Conservation (phyloP, 1,140 invertebrate species). For the Drosophila setifemur region DNA sequence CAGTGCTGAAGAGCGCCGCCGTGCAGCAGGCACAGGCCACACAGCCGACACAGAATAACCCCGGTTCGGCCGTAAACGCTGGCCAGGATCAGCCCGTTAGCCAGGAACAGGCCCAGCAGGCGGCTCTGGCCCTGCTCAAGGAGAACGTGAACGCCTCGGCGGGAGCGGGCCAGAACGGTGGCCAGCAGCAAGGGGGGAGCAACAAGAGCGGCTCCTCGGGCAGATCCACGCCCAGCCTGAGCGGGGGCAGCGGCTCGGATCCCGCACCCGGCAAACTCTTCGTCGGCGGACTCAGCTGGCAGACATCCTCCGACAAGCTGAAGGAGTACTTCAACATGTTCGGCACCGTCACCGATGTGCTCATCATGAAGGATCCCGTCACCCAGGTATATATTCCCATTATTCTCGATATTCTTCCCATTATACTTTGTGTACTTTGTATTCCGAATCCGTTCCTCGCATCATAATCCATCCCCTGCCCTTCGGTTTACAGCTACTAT, state of each 20-base stretch:
- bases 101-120: slow-evolving; percentile 75
- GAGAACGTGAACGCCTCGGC: slow-evolving; percentile 55
- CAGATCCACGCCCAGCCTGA: slow-evolving; percentile 87
- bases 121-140: slow-evolving; percentile 68
- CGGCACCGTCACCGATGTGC: slow-evolving; percentile 94
- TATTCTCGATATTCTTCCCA: not conserved
- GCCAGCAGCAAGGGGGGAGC: slow-evolving; percentile 28
- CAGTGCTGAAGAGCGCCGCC: slow-evolving; percentile 71
- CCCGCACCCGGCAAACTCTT: slow-evolving; percentile 94
- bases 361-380: slow-evolving; percentile 96
- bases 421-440: slow-evolving; percentile 1
- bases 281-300: slow-evolving; percentile 95
- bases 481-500: slow-evolving; percentile 56
- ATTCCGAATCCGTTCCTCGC: not conserved
- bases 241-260: slow-evolving; percentile 83
- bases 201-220: slow-evolving; percentile 85
- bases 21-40: slow-evolving; percentile 35
- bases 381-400: slow-evolving; percentile 88
- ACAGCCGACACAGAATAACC: slow-evolving; percentile 52
- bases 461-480: slow-evolving; percentile 9
- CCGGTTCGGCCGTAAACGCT: slow-evolving; percentile 1
- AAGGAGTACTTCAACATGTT: slow-evolving; percentile 96
- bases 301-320: slow-evolving; percentile 94
- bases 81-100: slow-evolving; percentile 56
- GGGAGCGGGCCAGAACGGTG: slow-evolving; percentile 41